These are phyloP conservation scores for Drosophila subsilvestris DNA, from an alignment of 2,888 invertebrate species.

Conservation along the genomic window DNA sequence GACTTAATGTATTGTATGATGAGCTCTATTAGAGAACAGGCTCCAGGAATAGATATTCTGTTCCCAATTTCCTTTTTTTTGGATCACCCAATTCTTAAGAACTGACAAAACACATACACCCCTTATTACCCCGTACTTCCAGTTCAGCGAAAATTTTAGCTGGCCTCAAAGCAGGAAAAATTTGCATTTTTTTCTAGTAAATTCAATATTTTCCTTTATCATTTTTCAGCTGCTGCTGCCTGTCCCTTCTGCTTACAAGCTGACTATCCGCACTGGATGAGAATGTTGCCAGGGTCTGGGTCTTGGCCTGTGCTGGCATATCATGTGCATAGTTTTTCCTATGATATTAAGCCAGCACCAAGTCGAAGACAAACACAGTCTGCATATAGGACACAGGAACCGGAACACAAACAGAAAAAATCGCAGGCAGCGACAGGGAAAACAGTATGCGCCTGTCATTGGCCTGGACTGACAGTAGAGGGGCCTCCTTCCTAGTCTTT, in stretches of 20 bases:
- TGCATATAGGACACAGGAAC: conserved; percentile 29
- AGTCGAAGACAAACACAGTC: conserved; percentile 54
- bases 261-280: not conserved
- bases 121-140: not conserved
- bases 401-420: conserved; percentile 11
- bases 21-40: no score
- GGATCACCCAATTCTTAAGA: no score
- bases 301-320: conserved; percentile 44
- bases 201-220: conserved; percentile 78
- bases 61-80: no score
- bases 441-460: conserved; percentile 70
- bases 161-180: conserved; percentile 44
- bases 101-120: not conserved
- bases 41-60: no score
- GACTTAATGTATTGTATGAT: no score
- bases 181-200: conserved; percentile 77
- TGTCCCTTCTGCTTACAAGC: conserved; percentile 5
- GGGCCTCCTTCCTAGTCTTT: conserved; percentile 20
- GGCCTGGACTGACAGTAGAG: conserved; percentile 70
- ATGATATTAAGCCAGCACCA: conserved; percentile 56
- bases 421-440: conserved; percentile 6
- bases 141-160: conserved; percentile 22
- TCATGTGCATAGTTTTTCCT: conserved; percentile 65
- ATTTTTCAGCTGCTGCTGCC: conserved; percentile 47
- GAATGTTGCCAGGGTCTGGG: not conserved